Evolutionary conservation across 1,140 invertebrate genomes (phyloP), one percentile per base, ranked within the genome.

Genomic region (Zaprionus tsacasi): DNA sequence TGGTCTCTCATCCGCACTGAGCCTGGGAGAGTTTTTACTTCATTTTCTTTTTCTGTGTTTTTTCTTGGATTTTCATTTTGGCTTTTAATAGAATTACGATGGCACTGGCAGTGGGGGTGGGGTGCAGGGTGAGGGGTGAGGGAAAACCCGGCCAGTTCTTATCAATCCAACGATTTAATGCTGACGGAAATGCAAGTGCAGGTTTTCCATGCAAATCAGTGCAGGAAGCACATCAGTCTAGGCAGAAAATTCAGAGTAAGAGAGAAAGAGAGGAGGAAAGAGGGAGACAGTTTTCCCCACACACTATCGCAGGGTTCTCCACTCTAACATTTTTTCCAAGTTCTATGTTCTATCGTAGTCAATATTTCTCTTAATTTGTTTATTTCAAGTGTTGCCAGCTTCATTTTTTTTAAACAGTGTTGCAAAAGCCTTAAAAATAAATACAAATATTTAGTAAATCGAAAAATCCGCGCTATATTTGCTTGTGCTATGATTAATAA

Each of bases 41-140:
- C 27, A 30, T 5, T 30, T 30, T 30, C 27, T 30, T 30, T 30
- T 25, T 35, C 65, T 79, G 77, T 79, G 69, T 87, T 87, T 68
- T 68, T 66, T 67, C 72, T 55, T 21, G 58, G 43, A 30, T 36
- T 57, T 68, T 55, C 17, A 27, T 67, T 45, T 56, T 66, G 30
- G 52, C 69, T 69, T 79, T 86, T 79, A 82, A 87, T 79, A 77
- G 79, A 73, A 70, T 82, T 88, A 67, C 38, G 63, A 78, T 78
- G 67, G 58, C 33, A 55, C 60, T 79, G 58, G 35, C 21, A n/a
- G 35, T 64, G 21, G 43, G 50, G 30, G 52, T 52, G 17, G 21
- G 21, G 21, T 21, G 21, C 2, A n/a, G 1, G 30, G 17, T 1
- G 57, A 69, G 60, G 60, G 68, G 27, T 64, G 21, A 50, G 50